phyloP scores from a whole-genome alignment of 2,888 invertebrate genomes.

The Orthonychiurus folsomi region DNA sequence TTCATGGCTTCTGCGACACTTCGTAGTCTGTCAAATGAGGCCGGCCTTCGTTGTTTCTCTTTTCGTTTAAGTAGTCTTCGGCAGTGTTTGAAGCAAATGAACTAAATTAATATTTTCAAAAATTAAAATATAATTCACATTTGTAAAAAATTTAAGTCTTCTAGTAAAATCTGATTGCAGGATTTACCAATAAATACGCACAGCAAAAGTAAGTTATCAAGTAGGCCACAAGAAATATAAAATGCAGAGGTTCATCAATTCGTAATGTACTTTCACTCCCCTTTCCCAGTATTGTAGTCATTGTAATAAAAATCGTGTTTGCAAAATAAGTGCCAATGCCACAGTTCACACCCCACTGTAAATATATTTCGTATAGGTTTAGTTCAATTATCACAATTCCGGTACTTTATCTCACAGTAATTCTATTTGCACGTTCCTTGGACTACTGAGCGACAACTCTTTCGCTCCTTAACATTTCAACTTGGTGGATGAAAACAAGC shows the following conservation, averaged over 20 bases:
- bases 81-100: conserved; percentile 13
- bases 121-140: background rate
- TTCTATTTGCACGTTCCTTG: background rate
- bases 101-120: conserved; percentile 9
- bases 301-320: background rate
- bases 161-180: background rate
- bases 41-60: background rate
- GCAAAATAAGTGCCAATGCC: background rate
- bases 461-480: background rate
- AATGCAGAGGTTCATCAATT: conserved; percentile 13
- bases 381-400: background rate
- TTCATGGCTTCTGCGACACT: conserved; percentile 11
- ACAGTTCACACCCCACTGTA: background rate
- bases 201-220: conserved; percentile 16
- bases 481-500: background rate
- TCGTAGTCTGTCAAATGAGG: background rate
- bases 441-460: background rate
- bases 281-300: conserved; percentile 2
- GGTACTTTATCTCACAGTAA: no score
- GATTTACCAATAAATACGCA: conserved; percentile 12
- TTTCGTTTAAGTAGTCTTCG: conserved; percentile 4
- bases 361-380: no score
- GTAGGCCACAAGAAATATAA: conserved; percentile 13
- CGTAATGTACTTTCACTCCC: conserved; percentile 13
- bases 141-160: background rate